These are phyloP conservation scores for Ivindomyrus marchei DNA, from an alignment of 2,113 vertebrate genomes.

Conservation along the genomic window DNA sequence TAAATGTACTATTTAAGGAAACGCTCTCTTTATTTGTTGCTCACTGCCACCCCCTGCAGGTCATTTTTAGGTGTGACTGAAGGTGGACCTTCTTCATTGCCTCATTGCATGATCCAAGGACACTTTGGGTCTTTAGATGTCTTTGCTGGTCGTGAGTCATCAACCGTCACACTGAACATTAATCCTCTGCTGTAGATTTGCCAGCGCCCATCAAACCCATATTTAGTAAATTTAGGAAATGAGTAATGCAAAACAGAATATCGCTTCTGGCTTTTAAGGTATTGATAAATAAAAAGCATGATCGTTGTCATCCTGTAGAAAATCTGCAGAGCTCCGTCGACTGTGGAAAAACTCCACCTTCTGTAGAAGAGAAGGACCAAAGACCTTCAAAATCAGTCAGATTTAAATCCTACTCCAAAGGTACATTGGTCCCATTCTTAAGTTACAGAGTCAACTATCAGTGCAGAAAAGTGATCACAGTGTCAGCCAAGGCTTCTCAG, in stretches of 20 bases:
- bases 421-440: not conserved
- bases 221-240: not conserved
- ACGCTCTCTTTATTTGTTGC: not conserved
- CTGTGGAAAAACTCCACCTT: not conserved
- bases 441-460: not conserved
- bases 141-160: not conserved
- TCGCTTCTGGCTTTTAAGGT: not conserved
- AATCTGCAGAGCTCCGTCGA: not conserved
- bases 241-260: not conserved
- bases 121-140: not conserved
- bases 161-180: not conserved
- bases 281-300: not conserved
- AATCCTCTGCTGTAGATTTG: not conserved
- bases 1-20: not conserved
- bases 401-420: not conserved
- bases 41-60: not conserved
- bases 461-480: not conserved
- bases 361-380: not conserved
- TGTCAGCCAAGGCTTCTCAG: not conserved
- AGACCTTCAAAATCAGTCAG: not conserved
- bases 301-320: not conserved
- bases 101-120: too few relatives aligned
- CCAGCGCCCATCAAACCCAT: not conserved
- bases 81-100: too few relatives aligned
- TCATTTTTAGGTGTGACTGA: too few relatives aligned